Base-by-base conservation (phyloP, 2,113 vertebrate genomes). In the Protobothrops flavoviridis region DNA sequence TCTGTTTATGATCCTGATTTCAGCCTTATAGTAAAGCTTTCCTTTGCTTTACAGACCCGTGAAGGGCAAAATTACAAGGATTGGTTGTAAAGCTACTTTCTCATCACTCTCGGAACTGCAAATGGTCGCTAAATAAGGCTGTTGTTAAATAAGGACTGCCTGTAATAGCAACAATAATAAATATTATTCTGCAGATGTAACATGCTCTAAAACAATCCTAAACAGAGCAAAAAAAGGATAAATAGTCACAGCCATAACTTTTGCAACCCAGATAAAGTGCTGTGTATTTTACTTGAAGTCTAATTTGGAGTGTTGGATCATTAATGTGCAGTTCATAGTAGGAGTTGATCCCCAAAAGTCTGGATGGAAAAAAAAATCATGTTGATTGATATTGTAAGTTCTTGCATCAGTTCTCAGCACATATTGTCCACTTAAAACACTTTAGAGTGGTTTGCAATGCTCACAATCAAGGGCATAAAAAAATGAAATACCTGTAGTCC, bases 401-500 rank as follows among this genome's bases (percentile, higher is more conserved):
- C 26, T 57, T 89, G 64, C 24, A 48, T n/a, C 4, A n/a, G 8
- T 56, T 90, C 55, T 86, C 88, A 93, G 43, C 74, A 64, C 29
- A 56, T 86, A 85, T 33, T 85, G 33, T 24, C 64, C 64, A 26
- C 2, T 20, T 94, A 48, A 0, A 0, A 48, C 29, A 52, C 39
- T 2, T 85, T 91, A 61, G 85, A 29, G 50, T 93, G 91, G 17
- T 48, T 87, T 87, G 1, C 3, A 85, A 0, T 7, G 61, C 90
- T 23, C 45, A 87, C 55, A 52, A 50, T 24, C 45, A 0, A 0
- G 74, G 53, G 39, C 48, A 1, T 20, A 90, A 21, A 48, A 48
- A 88, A 43, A 81, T 20, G 86, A 61, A 61, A 56, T 93, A 90
- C 89, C 89, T 93, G 48, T 52, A 87, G 89, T 86, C 74, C 45